Percentiles rank a stretch among this genome's conserved stretches.
phyloP scores from a whole-genome alignment of 2,113 vertebrate genomes.

The Xerus inauris region DNA sequence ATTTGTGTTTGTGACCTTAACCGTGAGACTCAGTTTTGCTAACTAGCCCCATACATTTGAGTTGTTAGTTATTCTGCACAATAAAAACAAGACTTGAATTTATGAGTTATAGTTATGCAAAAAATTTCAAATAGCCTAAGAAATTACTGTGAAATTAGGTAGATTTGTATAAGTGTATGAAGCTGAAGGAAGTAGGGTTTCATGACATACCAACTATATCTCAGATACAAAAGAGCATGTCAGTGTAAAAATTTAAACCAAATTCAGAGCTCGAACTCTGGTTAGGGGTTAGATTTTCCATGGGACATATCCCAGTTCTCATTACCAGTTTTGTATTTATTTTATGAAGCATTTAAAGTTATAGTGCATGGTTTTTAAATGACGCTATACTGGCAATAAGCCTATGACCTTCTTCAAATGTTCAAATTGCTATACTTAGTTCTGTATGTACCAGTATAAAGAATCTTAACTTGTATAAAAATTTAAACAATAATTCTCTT shows the following conservation, averaged over 20 bases:
- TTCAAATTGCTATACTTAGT: not conserved
- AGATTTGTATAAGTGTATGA: not conserved
- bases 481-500: not conserved
- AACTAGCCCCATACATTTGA: not conserved
- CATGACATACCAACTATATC: not conserved
- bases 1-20: not conserved
- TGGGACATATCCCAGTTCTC: not conserved
- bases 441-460: not conserved
- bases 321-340: not conserved
- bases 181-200: not conserved
- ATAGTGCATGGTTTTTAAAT: not conserved
- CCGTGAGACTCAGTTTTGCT: not conserved
- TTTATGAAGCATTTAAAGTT: conserved; percentile 24
- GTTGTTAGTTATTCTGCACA: not conserved
- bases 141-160: not conserved
- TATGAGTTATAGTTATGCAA: not conserved
- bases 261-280: not conserved
- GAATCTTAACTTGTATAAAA: not conserved
- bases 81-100: not conserved
- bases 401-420: not conserved
- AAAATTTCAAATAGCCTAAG: not conserved
- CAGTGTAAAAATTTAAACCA: not conserved
- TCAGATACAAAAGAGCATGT: not conserved
- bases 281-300: not conserved
- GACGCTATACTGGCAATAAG: not conserved